Percentiles rank a stretch among this genome's conserved stretches.
Conservation (phyloP, 2,113 vertebrate species). For the Sakesphorus luctuosus region DNA sequence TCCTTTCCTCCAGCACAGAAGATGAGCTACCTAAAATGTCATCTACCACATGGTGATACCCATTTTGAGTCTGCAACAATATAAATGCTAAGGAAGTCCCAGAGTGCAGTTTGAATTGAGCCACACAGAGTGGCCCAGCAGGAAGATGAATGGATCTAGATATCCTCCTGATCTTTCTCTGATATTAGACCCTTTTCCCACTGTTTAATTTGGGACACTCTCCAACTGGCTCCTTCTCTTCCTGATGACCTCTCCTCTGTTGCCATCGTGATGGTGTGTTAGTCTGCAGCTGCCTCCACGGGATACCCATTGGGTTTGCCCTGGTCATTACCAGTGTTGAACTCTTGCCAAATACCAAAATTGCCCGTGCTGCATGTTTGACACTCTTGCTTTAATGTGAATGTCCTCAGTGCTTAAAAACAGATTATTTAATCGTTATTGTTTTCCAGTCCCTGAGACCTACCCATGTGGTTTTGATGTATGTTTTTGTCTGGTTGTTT, state of each 20-base stretch:
- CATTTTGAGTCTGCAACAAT: slow-evolving; percentile 47
- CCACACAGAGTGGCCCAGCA: slow-evolving; percentile 28
- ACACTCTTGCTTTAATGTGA: neutral
- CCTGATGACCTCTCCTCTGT: neutral
- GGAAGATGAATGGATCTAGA: slow-evolving; percentile 56
- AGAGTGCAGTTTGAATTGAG: slow-evolving; percentile 46
- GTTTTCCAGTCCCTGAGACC: neutral
- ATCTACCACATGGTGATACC: slow-evolving; percentile 53
- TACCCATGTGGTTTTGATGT: neutral
- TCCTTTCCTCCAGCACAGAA: neutral
- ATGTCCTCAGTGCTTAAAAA: neutral
- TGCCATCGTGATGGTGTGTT: slow-evolving; percentile 2
- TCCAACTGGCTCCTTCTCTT: slow-evolving; percentile 21
- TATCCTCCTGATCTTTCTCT: slow-evolving; percentile 12
- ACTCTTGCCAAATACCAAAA: neutral
- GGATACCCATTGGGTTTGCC: neutral
- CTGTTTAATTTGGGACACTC: neutral
- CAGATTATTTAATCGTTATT: neutral
- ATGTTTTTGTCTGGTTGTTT: accelerated
- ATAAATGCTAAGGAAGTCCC: slow-evolving; percentile 61
- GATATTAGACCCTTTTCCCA: neutral
- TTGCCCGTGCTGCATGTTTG: neutral
- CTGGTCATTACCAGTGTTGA: neutral
- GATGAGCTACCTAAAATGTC: slow-evolving; percentile 42
- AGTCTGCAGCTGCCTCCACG: neutral